Percentiles rank a stretch among this genome's conserved stretches.
These are phyloP conservation scores for Sebastes baramenuke DNA, from an alignment of 2,797 vertebrate genomes.

Conservation along the genomic window DNA sequence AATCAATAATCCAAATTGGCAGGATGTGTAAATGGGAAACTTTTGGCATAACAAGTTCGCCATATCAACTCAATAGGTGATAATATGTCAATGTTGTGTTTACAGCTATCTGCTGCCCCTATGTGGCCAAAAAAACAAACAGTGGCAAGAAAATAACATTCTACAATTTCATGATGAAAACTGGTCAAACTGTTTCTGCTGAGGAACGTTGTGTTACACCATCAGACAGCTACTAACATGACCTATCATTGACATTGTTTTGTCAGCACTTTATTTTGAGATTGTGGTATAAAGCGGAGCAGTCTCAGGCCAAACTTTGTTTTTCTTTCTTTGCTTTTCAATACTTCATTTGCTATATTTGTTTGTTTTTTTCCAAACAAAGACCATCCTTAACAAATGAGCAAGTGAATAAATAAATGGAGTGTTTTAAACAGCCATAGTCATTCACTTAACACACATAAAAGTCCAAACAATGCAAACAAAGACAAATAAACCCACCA, in stretches of 20 bases:
- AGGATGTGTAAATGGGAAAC: neutral
- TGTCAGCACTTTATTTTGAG: neutral
- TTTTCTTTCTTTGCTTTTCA: neutral
- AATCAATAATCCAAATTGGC: neutral
- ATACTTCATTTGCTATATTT: neutral
- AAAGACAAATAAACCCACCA: constrained; percentile 5
- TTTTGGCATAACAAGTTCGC: neutral
- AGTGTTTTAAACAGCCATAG: neutral
- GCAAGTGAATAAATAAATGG: too few species aligned
- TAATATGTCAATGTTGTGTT: neutral
- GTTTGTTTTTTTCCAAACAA: neutral
- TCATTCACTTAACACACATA: neutral
- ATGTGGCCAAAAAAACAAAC: neutral
- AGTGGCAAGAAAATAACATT: neutral
- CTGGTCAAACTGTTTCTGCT: neutral
- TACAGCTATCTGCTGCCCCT: neutral
- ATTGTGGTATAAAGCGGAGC: neutral
- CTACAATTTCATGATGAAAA: neutral
- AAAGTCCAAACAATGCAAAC: neutral
- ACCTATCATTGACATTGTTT: neutral
- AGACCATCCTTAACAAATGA: neutral
- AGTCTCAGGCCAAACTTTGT: neutral
- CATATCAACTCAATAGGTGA: neutral
- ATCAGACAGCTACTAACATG: neutral
- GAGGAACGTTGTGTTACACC: neutral